Percentiles rank a stretch among this genome's conserved stretches.
These are phyloP conservation scores for Arenicola marina DNA, from an alignment of 2,888 invertebrate genomes.

Conservation along the genomic window DNA sequence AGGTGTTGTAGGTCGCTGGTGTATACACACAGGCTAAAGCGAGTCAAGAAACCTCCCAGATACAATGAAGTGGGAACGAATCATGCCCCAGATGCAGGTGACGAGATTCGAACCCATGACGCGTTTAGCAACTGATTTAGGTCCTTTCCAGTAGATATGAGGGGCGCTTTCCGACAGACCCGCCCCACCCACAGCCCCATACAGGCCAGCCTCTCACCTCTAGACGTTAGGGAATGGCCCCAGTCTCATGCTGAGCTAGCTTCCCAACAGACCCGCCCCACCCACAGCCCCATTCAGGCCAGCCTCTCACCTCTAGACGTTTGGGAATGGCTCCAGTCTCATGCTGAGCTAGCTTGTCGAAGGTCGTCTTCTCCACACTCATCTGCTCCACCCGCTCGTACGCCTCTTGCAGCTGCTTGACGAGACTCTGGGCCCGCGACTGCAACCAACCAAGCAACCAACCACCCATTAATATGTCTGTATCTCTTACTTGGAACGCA, in stretches of 20 bases:
- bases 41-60: no score
- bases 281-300: no score
- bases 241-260: conserved; percentile 87
- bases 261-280: no score
- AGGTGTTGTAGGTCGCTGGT: no score
- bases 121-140: background rate
- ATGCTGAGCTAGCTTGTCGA: conserved; percentile 84
- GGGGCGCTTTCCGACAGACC: no score
- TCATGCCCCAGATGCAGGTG: no score
- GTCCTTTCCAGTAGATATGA: background rate
- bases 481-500: no score
- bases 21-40: no score
- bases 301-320: conserved; percentile 74
- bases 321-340: conserved; percentile 89
- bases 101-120: no score
- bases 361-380: conserved; percentile 85
- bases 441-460: no score
- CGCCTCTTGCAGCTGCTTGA: conserved; percentile 73
- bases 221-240: conserved; percentile 86
- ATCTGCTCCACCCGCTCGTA: conserved; percentile 87
- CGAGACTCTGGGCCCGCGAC: conserved; percentile 78
- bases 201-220: conserved; percentile 68
- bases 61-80: background rate
- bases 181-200: no score
- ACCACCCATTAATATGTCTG: no score